Conservation (phyloP, 2,797 vertebrate species). For the Botia almorhae region DNA sequence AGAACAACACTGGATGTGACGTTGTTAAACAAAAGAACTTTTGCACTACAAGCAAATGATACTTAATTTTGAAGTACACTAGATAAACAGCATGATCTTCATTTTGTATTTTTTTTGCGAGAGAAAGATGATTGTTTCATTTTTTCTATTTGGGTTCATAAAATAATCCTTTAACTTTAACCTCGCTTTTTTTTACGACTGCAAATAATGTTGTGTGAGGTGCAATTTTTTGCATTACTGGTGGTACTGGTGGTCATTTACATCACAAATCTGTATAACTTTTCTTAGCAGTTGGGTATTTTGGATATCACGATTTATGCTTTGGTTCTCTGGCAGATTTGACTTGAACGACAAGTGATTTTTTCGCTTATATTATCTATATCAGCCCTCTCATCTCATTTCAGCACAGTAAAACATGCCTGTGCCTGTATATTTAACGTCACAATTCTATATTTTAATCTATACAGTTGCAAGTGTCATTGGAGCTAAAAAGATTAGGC, state of each 20-base stretch:
- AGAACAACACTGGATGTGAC: not conserved
- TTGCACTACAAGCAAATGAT: constrained; percentile 11
- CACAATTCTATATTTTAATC: constrained; percentile 27
- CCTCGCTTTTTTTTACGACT: constrained; percentile 20
- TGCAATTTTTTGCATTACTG: not conserved
- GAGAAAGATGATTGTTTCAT: constrained; percentile 9
- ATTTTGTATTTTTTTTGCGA: constrained; percentile 3
- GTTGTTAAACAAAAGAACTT: not conserved
- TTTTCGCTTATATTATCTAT: constrained; percentile 9
- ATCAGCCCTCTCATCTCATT: constrained; percentile 11
- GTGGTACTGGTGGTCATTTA: too few relatives aligned
- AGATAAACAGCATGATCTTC: not conserved
- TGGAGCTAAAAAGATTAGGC: constrained; percentile 13
- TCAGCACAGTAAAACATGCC: constrained; percentile 26
- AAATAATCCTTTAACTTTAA: constrained; percentile 4
- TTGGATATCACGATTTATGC: not conserved
- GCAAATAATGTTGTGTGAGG: not conserved
- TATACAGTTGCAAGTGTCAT: not conserved
- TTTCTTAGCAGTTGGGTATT: not conserved
- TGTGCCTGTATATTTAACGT: constrained; percentile 33
- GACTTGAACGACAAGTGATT: not conserved
- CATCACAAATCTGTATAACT: not conserved
- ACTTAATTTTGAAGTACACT: constrained; percentile 2
- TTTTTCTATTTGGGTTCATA: constrained; percentile 5
- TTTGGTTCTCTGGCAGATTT: constrained; percentile 25